Percentiles rank a stretch among this genome's conserved stretches.
These are phyloP conservation scores for Mystacides longicornis DNA, from an alignment of 2,888 invertebrate species.

Conservation along the genomic window DNA sequence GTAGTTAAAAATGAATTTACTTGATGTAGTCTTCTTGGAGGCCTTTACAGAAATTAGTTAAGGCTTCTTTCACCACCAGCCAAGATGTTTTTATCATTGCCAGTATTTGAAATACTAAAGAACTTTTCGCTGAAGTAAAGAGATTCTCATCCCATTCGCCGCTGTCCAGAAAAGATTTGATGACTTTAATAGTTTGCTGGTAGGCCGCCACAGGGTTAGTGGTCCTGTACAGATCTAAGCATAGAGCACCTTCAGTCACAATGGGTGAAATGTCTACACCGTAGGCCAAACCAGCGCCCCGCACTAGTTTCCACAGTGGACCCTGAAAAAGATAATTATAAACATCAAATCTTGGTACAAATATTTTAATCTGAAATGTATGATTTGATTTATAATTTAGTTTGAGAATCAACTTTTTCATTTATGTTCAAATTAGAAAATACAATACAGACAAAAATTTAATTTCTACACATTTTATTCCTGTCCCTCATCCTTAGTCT, in stretches of 20 bases:
- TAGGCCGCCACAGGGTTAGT: conserved; percentile 75
- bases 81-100: conserved; percentile 73
- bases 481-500: too few species aligned
- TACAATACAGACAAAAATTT: too few species aligned
- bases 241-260: conserved; percentile 62
- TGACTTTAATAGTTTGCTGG: conserved; percentile 64
- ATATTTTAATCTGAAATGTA: too few species aligned
- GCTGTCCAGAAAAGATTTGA: conserved; percentile 55
- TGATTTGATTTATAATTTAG: too few species aligned
- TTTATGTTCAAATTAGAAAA: too few species aligned
- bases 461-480: too few species aligned
- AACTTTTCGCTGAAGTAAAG: conserved; percentile 77
- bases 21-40: conserved; percentile 61
- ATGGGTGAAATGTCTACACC: conserved; percentile 59
- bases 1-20: conserved; percentile 34
- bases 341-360: too few species aligned
- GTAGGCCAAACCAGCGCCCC: conserved; percentile 82
- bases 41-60: conserved; percentile 64
- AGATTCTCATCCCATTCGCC: conserved; percentile 64
- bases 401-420: too few species aligned
- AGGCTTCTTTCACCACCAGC: conserved; percentile 61
- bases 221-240: conserved; percentile 66
- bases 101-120: conserved; percentile 80
- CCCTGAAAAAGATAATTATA: conserved; percentile 48
- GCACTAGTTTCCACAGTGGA: conserved; percentile 80